Evolutionary conservation across 2,797 vertebrate species (phyloP), one percentile per base, ranked within the genome.

Genomic region (Taenioides sp.): DNA sequence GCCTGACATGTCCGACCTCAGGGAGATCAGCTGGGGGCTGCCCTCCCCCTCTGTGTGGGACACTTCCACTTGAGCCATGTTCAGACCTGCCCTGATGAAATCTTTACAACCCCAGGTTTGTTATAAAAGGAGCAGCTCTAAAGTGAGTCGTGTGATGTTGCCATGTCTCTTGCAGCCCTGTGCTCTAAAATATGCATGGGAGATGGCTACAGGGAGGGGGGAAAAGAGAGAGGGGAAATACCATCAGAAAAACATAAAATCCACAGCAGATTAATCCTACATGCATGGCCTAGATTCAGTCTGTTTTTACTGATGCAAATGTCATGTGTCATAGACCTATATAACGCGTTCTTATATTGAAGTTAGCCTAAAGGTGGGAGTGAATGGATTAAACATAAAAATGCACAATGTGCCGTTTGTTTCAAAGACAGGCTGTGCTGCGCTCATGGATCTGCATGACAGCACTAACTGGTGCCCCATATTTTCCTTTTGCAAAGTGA

Each of bases 11-110:
- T 96, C 91, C 0, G 95, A 94, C 78, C 92, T 95, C 69, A 94
- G 90, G 80, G 95, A 94, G 77, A 94, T 80, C 1, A 86, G 89
- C 60, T 84, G 88, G 52, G 96, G 93, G 72, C 95, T 97, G 64
- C 95, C 95, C 47, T 95, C 93, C 14, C 91, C 91, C 78, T 93
- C 93, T 5, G 86, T 81, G 3, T 92, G 95, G 54, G 82, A 14
- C 70, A 88, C 92, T 77, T 95, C 90, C 0, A 80, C 92, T 47
- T 90, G 90, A 50, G 92, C 88, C 93, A 95, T 94, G 40, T 25
- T 89, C 25, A 67, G 72, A 57, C 67, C 61, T 34, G 60, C 59
- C 62, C 31, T 37, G 43, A 11, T n/a, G 43, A 73, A 80, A 58
- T 65, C 12, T 52, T 27, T 67, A 47, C 16, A 4, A 75, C 60